Evolutionary conservation across 2,113 vertebrate genomes (phyloP).

Genomic region (Melanocharis versteri): DNA sequence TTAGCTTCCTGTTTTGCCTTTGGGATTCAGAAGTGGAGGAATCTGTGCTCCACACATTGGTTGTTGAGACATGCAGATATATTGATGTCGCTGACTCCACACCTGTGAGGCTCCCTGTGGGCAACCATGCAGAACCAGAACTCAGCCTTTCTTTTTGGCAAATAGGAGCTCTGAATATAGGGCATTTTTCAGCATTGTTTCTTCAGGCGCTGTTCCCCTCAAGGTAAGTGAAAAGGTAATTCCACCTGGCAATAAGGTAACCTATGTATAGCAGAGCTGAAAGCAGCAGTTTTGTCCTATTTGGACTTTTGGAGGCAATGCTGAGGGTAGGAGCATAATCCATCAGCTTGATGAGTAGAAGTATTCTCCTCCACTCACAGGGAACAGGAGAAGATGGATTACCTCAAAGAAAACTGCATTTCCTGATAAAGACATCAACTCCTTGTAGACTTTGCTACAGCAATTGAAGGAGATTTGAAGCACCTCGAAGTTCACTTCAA

Average conservation of each 20-base stretch:
- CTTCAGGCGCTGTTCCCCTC: background rate
- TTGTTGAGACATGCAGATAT: background rate
- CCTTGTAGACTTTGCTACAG: background rate
- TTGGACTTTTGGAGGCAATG: background rate
- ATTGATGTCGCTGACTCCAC: fast-evolving
- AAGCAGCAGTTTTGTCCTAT: background rate
- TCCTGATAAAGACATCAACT: background rate
- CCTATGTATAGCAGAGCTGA: background rate
- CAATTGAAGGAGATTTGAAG: background rate
- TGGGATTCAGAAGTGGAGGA: background rate
- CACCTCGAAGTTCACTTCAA: background rate
- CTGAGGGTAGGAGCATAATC: background rate
- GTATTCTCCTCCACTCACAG: background rate
- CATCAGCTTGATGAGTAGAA: background rate
- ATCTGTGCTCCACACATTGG: fast-evolving
- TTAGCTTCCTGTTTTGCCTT: background rate
- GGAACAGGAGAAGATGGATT: background rate
- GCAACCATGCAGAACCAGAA: background rate
- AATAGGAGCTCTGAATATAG: background rate
- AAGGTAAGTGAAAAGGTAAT: background rate
- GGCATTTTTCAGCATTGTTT: background rate
- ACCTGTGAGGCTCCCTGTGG: background rate
- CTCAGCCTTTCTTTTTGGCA: background rate
- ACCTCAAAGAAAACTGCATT: background rate
- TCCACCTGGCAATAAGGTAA: background rate